Conservation (phyloP, 1,140 invertebrate genomes). For the Druon quercuslanigerum region DNA sequence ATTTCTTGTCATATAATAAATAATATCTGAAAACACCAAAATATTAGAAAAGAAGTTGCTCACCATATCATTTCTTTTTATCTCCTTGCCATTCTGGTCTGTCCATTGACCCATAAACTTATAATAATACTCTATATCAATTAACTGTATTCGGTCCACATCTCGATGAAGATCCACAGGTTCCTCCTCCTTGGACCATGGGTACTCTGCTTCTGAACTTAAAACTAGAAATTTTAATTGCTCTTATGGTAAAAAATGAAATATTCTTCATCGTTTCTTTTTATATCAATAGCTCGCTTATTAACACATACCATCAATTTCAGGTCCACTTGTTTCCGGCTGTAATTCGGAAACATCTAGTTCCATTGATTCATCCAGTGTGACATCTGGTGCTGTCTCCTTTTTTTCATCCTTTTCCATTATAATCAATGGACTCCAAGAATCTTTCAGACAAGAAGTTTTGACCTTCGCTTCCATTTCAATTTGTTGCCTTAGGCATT, state of each 20-base stretch:
- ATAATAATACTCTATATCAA: conserved; percentile 83
- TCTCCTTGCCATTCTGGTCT: conserved; percentile 16
- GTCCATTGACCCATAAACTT: conserved; percentile 73
- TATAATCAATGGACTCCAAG: conserved; percentile 54
- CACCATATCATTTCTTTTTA: conserved; percentile 39
- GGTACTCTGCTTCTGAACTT: conserved; percentile 61
- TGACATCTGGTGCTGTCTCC: conserved; percentile 37
- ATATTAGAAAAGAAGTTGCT: conserved; percentile 33
- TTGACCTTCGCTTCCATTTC: conserved; percentile 64
- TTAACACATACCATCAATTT: conserved; percentile 53
- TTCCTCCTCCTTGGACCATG: conserved; percentile 78
- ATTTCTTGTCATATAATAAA: not conserved
- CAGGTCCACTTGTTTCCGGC: conserved; percentile 37
- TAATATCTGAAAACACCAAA: conserved; percentile 32
- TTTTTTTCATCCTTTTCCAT: not conserved
- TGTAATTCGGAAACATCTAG: conserved; percentile 23
- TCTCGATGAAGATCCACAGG: conserved; percentile 81
- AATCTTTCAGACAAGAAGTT: conserved; percentile 55
- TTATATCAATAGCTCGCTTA: too few relatives aligned
- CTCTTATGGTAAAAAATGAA: not conserved
- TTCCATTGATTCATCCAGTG: conserved; percentile 44
- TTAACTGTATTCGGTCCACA: conserved; percentile 76
- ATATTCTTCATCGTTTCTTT: too few relatives aligned
- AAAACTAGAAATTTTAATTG: conserved; percentile 49
- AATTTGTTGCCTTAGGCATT: conserved; percentile 84